Evolutionary conservation across 2,888 invertebrate genomes (phyloP), one percentile per base, ranked within the genome.

Genomic region (Leucophora obtusa): DNA sequence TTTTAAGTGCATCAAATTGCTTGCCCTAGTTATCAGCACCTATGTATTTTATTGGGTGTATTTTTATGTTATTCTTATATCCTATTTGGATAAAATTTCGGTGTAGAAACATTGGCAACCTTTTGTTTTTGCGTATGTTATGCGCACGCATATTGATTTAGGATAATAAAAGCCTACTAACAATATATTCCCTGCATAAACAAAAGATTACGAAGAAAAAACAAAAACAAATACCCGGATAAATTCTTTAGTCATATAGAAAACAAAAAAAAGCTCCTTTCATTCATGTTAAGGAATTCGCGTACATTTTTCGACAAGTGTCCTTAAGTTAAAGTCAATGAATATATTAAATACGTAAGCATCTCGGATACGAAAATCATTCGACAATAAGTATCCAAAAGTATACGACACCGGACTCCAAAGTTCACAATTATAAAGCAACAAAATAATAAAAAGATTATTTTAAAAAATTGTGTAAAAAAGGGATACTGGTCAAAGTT

Each of bases 81-180:
- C 24, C 24, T 24, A 28, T 28, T 28, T 28, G 28, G 28, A 28
- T 28, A 6, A 6, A 28, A 47, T n/a, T 47, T 47, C n/a, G 6
- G 1, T 66, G 0, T 5, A 6, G 28, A 5, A 59, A 51, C 28
- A 17, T 69, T 71, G 81, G 70, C 73, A 81, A 62, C 66, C 59
- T 18, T 72, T 47, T 5, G 6, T 11, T 66, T 70, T 58, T 62
- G 43, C 70, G 38, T 66, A 53, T 72, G 18, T 38, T 24, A 51
- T 83, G 83, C 83, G 83, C 82, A 82, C 82, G 83, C 82, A 83
- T 82, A 83, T 83, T 62, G 83, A 83, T 83, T 83, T 59, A 77
- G 75, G 81, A 81, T 81, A 77, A 81, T 77, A 77, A 81, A 17
- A 77, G 70, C 68, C 68, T 75, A 71, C 73, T 35, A 69, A 51